Conservation (phyloP, 2,113 vertebrate species). For the Anhinga rufa region DNA sequence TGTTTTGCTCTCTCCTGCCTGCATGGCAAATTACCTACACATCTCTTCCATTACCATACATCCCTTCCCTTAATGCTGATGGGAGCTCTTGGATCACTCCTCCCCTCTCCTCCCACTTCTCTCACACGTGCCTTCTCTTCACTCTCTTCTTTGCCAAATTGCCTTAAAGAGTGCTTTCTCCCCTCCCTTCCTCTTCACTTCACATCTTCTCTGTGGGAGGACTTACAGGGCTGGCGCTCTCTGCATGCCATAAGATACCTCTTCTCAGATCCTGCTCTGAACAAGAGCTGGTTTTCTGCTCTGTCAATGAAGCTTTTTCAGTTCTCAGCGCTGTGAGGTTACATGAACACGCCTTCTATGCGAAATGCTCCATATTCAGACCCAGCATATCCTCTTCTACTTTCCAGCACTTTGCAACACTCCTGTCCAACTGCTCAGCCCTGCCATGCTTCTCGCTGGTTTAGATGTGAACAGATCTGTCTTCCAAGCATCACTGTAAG, state of each 20-base stretch:
- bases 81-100: constrained; percentile 2
- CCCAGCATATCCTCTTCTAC: not conserved
- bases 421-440: not conserved
- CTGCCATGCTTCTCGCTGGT: not conserved
- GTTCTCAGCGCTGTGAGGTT: not conserved
- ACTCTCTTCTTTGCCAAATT: not conserved
- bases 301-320: not conserved
- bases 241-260: not conserved
- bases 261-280: not conserved
- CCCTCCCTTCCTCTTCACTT: not conserved
- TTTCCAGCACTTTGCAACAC: not conserved
- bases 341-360: not conserved
- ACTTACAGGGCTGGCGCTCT: not conserved
- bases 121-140: not conserved
- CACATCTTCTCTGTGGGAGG: constrained; percentile 17
- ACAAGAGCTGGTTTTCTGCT: not conserved
- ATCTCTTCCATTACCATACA: not conserved
- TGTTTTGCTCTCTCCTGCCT: not conserved
- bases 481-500: not conserved
- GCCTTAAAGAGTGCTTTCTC: not conserved
- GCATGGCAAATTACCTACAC: not conserved
- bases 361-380: not conserved
- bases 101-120: constrained; percentile 1
- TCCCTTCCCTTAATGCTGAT: not conserved
- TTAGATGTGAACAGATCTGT: not conserved